Percentiles rank a stretch among this genome's conserved stretches.
phyloP scores from a whole-genome alignment of 2,888 invertebrate genomes.

The Lochmaea crataegi region DNA sequence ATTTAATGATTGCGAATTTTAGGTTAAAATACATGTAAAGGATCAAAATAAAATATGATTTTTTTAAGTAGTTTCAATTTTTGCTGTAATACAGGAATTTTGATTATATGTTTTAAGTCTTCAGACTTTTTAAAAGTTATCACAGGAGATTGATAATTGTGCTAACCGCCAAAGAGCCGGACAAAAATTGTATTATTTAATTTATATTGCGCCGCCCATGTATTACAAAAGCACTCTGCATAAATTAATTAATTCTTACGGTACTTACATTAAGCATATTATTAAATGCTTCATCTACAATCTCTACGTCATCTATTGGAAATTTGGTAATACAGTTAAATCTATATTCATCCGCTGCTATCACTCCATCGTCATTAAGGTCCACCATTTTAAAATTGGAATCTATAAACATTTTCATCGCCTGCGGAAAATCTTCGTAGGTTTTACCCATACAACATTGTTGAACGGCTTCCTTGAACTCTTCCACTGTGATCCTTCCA shows the following conservation, averaged over 20 bases:
- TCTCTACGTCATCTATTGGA: conserved; percentile 80
- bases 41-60: too few relatives aligned
- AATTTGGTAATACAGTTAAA: conserved; percentile 86
- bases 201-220: too few relatives aligned
- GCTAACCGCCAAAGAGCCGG: too few relatives aligned
- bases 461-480: conserved; percentile 85
- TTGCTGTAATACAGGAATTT: too few relatives aligned
- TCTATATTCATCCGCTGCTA: conserved; percentile 83
- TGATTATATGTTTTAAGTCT: too few relatives aligned
- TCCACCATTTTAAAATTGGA: conserved; percentile 86
- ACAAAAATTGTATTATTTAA: too few relatives aligned
- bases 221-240: too few relatives aligned
- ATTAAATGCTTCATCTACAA: conserved; percentile 82
- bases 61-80: too few relatives aligned
- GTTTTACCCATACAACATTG: conserved; percentile 82
- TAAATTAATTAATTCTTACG: background rate
- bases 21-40: too few relatives aligned
- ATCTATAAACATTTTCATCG: conserved; percentile 88
- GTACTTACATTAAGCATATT: conserved; percentile 79
- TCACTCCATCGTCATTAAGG: conserved; percentile 82
- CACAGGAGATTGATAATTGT: too few relatives aligned
- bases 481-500: conserved; percentile 82
- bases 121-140: too few relatives aligned
- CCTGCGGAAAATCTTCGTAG: conserved; percentile 85
- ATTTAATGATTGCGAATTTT: too few relatives aligned